These are phyloP conservation scores for Petrocephalus sullivani DNA, from an alignment of 2,797 vertebrate species.

Conservation along the genomic window DNA sequence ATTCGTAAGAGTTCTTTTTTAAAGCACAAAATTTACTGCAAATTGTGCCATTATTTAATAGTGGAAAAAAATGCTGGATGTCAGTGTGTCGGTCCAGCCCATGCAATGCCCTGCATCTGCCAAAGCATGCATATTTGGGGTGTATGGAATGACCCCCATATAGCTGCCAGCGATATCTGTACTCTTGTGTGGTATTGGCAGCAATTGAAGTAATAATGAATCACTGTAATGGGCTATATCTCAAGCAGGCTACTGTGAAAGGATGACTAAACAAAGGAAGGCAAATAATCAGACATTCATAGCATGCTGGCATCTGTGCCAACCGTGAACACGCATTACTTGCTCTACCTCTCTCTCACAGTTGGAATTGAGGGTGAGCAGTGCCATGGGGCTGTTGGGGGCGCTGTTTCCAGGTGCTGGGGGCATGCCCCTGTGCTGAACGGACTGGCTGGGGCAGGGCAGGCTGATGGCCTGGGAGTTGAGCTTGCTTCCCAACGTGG, in stretches of 20 bases:
- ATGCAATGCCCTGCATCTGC: not conserved
- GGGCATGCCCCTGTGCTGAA: constrained; percentile 84
- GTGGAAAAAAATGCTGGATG: not conserved
- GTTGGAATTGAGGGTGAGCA: constrained; percentile 91
- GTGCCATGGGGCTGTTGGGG: constrained; percentile 96
- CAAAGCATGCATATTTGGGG: not conserved
- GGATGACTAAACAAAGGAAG: not conserved
- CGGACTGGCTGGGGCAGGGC: constrained; percentile 84
- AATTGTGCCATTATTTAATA: not conserved
- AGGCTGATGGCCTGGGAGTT: constrained; percentile 87
- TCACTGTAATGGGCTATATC: not conserved
- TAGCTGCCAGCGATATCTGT: not conserved
- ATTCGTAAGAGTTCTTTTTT: not conserved
- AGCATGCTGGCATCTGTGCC: not conserved
- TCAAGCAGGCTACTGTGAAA: not conserved
- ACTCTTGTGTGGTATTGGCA: not conserved
- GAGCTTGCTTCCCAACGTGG: constrained; percentile 82
- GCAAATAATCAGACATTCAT: not conserved
- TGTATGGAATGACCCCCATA: not conserved
- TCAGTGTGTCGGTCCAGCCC: not conserved
- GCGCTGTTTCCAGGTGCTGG: constrained; percentile 87
- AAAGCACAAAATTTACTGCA: not conserved
- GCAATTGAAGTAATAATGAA: not conserved
- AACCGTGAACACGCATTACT: no score
- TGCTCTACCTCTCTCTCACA: constrained; percentile 91